A percentile compares a stretch with the other conserved stretches of the same genome.
phyloP scores from a whole-genome alignment of 2,888 invertebrate species.

The Pelosia muscerda region DNA sequence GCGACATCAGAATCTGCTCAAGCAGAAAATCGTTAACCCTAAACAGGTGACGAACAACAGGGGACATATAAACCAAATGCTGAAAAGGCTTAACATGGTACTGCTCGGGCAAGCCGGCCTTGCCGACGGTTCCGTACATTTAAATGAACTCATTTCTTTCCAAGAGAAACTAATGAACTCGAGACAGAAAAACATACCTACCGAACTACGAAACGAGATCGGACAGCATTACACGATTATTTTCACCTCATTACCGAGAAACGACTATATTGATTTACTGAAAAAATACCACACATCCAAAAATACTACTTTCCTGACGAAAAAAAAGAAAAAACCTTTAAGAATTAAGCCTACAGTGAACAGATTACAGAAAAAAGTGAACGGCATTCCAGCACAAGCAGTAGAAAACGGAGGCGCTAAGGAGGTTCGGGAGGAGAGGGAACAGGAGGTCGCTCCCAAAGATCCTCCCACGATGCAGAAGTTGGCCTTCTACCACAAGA shows the following conservation, averaged over 20 bases:
- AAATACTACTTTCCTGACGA: constrained; percentile 42
- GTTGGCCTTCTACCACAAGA: constrained; percentile 60
- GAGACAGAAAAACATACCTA: constrained; percentile 66
- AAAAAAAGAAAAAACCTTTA: constrained; percentile 54
- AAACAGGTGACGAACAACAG: constrained; percentile 67
- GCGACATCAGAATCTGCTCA: constrained; percentile 74
- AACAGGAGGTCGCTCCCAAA: constrained; percentile 25
- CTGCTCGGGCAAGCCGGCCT: constrained; percentile 88
- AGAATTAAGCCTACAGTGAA: constrained; percentile 52
- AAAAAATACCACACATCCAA: constrained; percentile 63
- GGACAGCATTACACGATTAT: constrained; percentile 83
- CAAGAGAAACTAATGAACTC: constrained; percentile 68
- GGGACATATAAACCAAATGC: constrained; percentile 75
- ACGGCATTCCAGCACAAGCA: constrained; percentile 54
- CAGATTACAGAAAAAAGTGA: constrained; percentile 51
- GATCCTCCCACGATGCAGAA: constrained; percentile 49
- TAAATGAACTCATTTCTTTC: constrained; percentile 74
- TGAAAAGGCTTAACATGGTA: constrained; percentile 86
- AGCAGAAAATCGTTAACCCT: constrained; percentile 69
- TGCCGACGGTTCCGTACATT: constrained; percentile 78
- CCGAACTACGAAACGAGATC: constrained; percentile 79
- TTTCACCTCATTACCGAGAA: constrained; percentile 78
- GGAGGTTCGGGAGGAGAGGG: constrained; percentile 17
- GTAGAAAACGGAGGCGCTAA: constrained; percentile 33
- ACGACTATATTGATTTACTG: constrained; percentile 74